Evolutionary conservation across 2,113 vertebrate species (phyloP), one percentile per base, ranked within the genome.

Genomic region (Dicaeum eximium): DNA sequence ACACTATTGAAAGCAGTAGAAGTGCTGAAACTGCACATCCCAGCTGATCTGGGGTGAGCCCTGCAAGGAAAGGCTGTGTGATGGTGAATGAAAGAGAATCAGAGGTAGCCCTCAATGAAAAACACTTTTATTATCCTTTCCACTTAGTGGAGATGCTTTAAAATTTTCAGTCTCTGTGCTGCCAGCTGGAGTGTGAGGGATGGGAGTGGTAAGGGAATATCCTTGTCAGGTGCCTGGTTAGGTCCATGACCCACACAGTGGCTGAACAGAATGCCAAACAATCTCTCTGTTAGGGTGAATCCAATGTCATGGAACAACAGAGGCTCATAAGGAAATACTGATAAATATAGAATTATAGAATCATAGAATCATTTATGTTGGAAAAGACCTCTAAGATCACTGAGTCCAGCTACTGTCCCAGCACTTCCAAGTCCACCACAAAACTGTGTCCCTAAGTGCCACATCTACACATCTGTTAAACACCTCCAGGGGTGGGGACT

Each of bases 201-300:
- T 0, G 20, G 47, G 8, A 57, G 3, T 2, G 2, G 7, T 48
- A 37, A 69, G 37, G 62, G 20, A 94, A 73, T 20, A n/a, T 56
- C 38, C 38, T 80, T 1, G 0, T 3, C 38, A 56, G 10, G 44
- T 44, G 54, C 28, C 3, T 70, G 54, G 17, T 3, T 65, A 54
- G 31, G 65, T 40, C 44, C 37, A 28, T 0, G 2, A 57, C 31
- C 8, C 31, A 13, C 42, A 19, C 20, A 45, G 31, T 1, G 4
- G 15, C 47, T 61, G 33, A 69, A 85, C 14, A 65, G 45, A 72
- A 64, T 13, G n/a, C 24, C 27, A 78, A 86, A 25, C 47, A 84
- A 44, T 13, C 3, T 3, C 73, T 85, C 30, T 80, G 31, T 60
- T 77, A 10, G 0, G 11, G 45, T 48, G 19, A 71, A 48, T 44